Base-by-base conservation (phyloP, 2,888 invertebrate species). In the Dysmachus trigonus region DNA sequence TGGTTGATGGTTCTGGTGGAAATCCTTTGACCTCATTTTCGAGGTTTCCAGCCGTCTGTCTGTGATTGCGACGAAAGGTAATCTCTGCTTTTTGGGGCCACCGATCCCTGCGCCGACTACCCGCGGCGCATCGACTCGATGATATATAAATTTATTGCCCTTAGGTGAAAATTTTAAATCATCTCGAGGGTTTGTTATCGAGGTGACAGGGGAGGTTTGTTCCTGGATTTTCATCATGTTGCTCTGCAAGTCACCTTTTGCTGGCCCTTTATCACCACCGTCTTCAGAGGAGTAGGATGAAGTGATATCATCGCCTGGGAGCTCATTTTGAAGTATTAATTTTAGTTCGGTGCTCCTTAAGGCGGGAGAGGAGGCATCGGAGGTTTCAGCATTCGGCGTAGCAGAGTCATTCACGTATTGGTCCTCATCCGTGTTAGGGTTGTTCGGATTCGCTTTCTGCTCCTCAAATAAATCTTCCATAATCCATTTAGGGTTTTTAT, bases 61-160 rank as follows among this genome's bases (percentile, higher is more conserved):
- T 85, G 92, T 92, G 86, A 92, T 92, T 87, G 92, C 92, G 85
- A 92, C 92, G 88, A 92, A 92, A 2, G 92, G 92, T 86, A 92
- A 88, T 31, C 91, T 90, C 88, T 92, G 92, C 87, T 92, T 92
- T 22, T 90, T 91, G 74, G 79, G 51, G 13, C 86, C 87, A 1
- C 85, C 86, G n/a, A 76, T 62, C 30, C 90, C 90, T 15, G 89
- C 89, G 33, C 90, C 90, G 38, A 90, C 90, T 2, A 90, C 86
- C 81, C 90, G 89, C 3, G 91, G 90, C 74, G 90, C 91, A 6
- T 90, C 89, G 0, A 92, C 91, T 22, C 92, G 90, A 89, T 92
- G 92, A 87, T 92, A 92, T 51, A 91, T 90, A 86, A 92, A 92
- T 33, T 91, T 90, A 87, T 90, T 91, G 15, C 90, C 89, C 86